phyloP scores from a whole-genome alignment of 2,797 vertebrate genomes.

The Molossus alvarezi region DNA sequence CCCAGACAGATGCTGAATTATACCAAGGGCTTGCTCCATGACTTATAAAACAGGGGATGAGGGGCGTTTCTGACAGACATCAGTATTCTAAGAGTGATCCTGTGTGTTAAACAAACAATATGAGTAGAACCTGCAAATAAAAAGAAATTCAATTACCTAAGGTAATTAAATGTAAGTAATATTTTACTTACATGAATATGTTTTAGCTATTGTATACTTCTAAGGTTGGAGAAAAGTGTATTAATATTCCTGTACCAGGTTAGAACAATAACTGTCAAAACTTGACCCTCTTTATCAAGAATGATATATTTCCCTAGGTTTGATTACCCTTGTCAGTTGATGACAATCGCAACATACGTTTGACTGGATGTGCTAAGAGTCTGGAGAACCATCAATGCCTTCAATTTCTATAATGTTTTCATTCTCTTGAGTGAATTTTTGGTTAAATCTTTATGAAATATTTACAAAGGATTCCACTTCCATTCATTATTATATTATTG shows the following conservation, averaged over 20 bases:
- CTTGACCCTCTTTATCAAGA: not conserved
- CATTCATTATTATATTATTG: not conserved
- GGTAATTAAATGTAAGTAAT: not conserved
- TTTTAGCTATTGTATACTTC: not conserved
- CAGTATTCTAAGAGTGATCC: not conserved
- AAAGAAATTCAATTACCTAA: not conserved
- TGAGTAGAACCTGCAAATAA: not conserved
- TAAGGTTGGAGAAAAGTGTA: not conserved
- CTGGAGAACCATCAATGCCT: not conserved
- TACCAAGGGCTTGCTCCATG: not conserved
- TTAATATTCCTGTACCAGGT: not conserved
- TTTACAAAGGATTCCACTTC: not conserved
- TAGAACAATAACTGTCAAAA: not conserved
- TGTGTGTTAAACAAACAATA: not conserved
- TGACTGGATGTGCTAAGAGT: not conserved
- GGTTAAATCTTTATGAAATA: not conserved
- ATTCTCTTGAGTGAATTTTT: not conserved
- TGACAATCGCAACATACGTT: not conserved
- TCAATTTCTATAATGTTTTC: not conserved
- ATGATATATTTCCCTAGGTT: not conserved
- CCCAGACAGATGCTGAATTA: not conserved
- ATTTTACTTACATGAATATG: not conserved
- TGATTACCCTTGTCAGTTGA: not conserved
- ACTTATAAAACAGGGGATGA: too few relatives aligned
- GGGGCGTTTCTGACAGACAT: not conserved